These are phyloP conservation scores for Agriotes lineatus DNA, from an alignment of 2,888 invertebrate genomes.

Conservation along the genomic window DNA sequence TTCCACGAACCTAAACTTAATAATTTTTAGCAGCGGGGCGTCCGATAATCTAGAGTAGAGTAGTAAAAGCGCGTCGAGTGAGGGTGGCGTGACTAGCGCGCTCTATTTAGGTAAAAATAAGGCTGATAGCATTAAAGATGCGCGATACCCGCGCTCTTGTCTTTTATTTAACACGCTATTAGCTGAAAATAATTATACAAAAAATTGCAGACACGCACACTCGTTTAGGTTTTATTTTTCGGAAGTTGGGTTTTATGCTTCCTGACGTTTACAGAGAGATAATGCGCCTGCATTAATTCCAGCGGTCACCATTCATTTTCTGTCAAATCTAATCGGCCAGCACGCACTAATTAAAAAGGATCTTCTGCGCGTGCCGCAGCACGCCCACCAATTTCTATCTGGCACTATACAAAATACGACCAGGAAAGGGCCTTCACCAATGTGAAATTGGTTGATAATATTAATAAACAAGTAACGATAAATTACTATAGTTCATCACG, in stretches of 20 bases:
- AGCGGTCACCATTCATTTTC: neutral
- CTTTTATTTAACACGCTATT: conserved; percentile 46
- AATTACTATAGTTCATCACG: no score
- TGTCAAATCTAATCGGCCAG: no score
- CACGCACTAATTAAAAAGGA: no score
- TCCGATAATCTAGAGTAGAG: conserved; percentile 33
- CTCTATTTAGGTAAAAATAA: conserved; percentile 46
- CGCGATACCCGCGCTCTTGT: conserved; percentile 44
- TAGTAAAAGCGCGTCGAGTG: conserved; percentile 38
- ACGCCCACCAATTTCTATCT: no score
- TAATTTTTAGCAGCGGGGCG: conserved; percentile 33
- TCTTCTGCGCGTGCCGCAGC: no score
- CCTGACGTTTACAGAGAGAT: conserved; percentile 21
- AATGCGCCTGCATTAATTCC: conserved; percentile 26
- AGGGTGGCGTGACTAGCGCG: conserved; percentile 40
- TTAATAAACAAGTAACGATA: no score
- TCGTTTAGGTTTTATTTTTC: conserved; percentile 30
- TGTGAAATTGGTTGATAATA: no score
- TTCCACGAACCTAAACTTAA: conserved; percentile 24
- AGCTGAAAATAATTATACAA: conserved; percentile 40
- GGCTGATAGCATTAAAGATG: conserved; percentile 45
- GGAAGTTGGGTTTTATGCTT: conserved; percentile 24
- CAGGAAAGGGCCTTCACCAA: no score
- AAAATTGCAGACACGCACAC: conserved; percentile 37
- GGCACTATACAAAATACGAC: no score